Conservation (phyloP, 2,797 vertebrate genomes). For the Mergus octosetaceus region DNA sequence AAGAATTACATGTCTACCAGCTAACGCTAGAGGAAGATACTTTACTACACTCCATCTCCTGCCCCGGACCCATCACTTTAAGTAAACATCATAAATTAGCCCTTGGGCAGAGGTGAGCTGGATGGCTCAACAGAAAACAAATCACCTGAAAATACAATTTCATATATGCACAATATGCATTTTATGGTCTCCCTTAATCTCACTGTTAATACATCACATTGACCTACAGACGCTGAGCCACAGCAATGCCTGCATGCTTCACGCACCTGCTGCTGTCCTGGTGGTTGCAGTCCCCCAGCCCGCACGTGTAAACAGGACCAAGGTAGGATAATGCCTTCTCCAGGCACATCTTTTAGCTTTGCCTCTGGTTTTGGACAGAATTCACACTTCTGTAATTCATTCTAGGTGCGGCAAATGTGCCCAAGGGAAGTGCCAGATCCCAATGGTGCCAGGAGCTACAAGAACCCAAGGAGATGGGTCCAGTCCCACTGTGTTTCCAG, state of each 20-base stretch:
- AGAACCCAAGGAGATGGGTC: neutral
- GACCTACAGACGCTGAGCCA: neutral
- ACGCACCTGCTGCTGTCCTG: neutral
- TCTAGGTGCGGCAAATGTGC: neutral
- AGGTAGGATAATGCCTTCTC: neutral
- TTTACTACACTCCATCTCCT: neutral
- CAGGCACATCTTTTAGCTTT: neutral
- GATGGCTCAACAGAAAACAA: neutral
- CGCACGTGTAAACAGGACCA: neutral
- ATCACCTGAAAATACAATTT: neutral
- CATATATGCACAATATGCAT: neutral
- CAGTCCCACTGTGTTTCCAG: rapidly evolving
- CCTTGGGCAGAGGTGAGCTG: neutral
- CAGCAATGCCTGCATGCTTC: neutral
- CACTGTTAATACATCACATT: neutral
- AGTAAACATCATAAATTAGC: conserved; percentile 43
- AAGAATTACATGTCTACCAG: conserved; percentile 34
- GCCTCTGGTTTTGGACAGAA: neutral
- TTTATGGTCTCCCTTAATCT: neutral
- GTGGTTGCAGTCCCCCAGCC: neutral
- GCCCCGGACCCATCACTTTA: neutral
- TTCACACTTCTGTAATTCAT: neutral
- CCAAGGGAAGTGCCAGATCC: neutral
- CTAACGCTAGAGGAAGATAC: conserved; percentile 5
- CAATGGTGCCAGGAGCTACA: neutral